Base-by-base conservation (phyloP, 2,888 invertebrate genomes). In the Drosophila rellima region DNA sequence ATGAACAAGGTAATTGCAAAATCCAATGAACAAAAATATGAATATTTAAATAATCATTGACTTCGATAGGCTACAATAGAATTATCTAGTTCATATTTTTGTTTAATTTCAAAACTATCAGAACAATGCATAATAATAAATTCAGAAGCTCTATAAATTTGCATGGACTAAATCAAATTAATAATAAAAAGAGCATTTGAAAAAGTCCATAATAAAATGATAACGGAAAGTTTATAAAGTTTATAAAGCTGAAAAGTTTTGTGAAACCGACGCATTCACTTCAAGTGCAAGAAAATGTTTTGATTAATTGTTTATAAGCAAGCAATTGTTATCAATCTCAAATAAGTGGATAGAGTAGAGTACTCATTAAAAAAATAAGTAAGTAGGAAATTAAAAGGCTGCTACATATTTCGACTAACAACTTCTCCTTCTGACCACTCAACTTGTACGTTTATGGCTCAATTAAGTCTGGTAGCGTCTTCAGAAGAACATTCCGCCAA, bases 401-500 rank as follows among this genome's bases (percentile, higher is more conserved):
- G 37, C n/a, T 17, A 47, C 18, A 18, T 7, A 26, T 13, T 42
- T 40, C 8, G 29, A 44, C 8, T 45, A 40, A 11, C 17, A 29
- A 57, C 10, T 35, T n/a, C 26, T 66, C 5, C 15, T 33, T 6
- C 35, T 35, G 18, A 42, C 54, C 55, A 31, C 35, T 59, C 52
- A 42, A 63, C 33, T 51, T 51, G 11, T 51, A 23, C 35, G 39
- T 67, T 66, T 57, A 73, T 62, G 67, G 67, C 47, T 66, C 65
- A 72, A 72, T 72, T 72, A 65, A 52, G 60, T 71, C 37, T 31
- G 40, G 67, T 2, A 44, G 39, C 31, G 52, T 55, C 39, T 35
- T 23, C 11, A 42, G 42, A 2, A 23, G 26, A 47, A 11, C 31
- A 63, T 35, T 39, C 39, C 17, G 23, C 37, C 13, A 54, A 52